These are phyloP conservation scores for Sebastes elongatus DNA, from an alignment of 2,797 vertebrate genomes.

Conservation along the genomic window DNA sequence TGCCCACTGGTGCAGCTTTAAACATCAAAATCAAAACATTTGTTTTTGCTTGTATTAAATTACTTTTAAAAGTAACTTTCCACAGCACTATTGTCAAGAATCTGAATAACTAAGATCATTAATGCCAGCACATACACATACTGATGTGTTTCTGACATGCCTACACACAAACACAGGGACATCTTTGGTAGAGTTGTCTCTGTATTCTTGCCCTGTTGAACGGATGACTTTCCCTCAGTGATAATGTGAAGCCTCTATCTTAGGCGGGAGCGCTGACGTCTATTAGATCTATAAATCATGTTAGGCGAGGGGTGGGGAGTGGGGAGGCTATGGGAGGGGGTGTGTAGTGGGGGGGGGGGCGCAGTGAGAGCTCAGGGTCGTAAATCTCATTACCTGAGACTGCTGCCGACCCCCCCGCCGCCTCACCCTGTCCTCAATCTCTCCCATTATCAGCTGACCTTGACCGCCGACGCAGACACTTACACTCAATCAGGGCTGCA, in stretches of 20 bases:
- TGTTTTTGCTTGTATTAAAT: neutral
- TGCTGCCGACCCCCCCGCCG: slow-evolving; percentile 58
- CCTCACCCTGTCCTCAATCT: slow-evolving; percentile 77
- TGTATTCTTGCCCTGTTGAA: slow-evolving; percentile 60
- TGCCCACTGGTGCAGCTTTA: neutral
- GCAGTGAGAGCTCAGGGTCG: slow-evolving; percentile 74
- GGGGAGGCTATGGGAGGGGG: neutral
- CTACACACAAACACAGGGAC: neutral
- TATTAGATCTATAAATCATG: slow-evolving; percentile 83
- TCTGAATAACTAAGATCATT: neutral
- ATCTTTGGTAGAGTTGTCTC: slow-evolving; percentile 44
- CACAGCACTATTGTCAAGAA: neutral
- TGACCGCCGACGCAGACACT: slow-evolving; percentile 77
- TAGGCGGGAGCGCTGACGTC: slow-evolving; percentile 63
- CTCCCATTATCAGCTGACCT: slow-evolving; percentile 83
- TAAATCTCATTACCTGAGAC: slow-evolving; percentile 83
- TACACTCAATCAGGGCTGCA: slow-evolving; percentile 77
- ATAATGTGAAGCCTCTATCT: slow-evolving; percentile 74
- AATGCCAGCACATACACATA: neutral
- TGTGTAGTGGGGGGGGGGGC: neutral
- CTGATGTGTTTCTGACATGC: neutral
- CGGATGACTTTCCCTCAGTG: slow-evolving; percentile 67
- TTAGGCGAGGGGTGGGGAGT: slow-evolving; percentile 55
- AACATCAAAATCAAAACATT: neutral
- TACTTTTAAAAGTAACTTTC: neutral